Base-by-base conservation (phyloP, 1,140 invertebrate genomes). In the Bathynomus jamesi region DNA sequence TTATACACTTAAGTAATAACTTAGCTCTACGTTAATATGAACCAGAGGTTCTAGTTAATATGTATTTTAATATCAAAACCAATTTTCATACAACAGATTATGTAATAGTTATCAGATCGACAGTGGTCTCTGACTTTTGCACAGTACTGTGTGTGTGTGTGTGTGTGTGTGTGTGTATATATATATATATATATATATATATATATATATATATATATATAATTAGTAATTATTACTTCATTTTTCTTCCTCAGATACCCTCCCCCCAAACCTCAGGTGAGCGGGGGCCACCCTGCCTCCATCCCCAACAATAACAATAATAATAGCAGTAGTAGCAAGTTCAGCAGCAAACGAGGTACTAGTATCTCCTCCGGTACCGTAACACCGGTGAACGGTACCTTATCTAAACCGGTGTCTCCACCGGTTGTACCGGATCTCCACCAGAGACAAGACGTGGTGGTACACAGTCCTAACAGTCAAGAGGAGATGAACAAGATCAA, bases 341-440 rank as follows among this genome's bases (percentile, higher is more conserved):
- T 75, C 70, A 32, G 40, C 5, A 53, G 40, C 5, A 53, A 53
- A 53, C 40, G 40, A 53, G 40, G 40, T 53, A 53, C 40, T 17
- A 53, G 40, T 53, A 11, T 53, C 21, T 53, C 40, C 40, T 53
- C 40, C 1, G 40, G 40, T 11, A 53, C 40, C 21, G 40, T 53
- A 53, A 53, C 40, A 17, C 40, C 40, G 13, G 40, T 71, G 65
- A 79, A 79, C 76, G 79, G 77, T 24, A 75, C 77, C 25, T 67
- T 83, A 61, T 78, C 82, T 0, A 90, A 89, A 79, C 89, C 89
- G 11, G 86, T 88, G 53, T 89, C 90, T 70, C 89, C 90, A n/a
- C 89, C 89, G 3, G 85, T 89, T 74, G 89, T 71, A 11, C 69
- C 73, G 63, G 69, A 90, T 82, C 88, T 89, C 79, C 79, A 87